A percentile compares a stretch with the other conserved stretches of the same genome.
These are phyloP conservation scores for Calidris pygmaea DNA, from an alignment of 2,113 vertebrate species.

Conservation along the genomic window DNA sequence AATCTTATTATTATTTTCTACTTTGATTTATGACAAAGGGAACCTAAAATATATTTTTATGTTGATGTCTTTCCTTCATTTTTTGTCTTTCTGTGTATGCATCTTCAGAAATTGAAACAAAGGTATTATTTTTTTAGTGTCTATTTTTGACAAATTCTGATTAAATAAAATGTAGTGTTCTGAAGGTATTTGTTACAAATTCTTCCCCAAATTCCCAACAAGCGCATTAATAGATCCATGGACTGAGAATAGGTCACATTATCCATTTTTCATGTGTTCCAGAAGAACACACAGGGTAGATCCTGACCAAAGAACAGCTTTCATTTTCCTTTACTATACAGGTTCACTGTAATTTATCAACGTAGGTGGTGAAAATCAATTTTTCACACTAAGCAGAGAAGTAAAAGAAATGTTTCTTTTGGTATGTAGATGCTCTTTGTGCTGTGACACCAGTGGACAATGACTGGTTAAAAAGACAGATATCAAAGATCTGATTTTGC, in stretches of 20 bases:
- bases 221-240: background rate
- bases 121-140: background rate
- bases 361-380: background rate
- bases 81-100: background rate
- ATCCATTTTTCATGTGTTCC: background rate
- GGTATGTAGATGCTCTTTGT: background rate
- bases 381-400: background rate
- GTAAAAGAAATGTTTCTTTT: background rate
- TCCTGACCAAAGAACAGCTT: background rate
- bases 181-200: background rate
- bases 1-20: background rate
- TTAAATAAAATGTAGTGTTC: background rate
- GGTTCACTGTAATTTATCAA: background rate
- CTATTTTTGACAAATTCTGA: background rate
- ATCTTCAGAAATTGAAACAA: background rate
- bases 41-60: background rate
- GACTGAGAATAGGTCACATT: background rate
- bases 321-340: background rate
- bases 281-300: background rate
- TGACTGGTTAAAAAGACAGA: background rate
- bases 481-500: background rate
- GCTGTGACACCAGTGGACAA: background rate
- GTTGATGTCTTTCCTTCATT: background rate
- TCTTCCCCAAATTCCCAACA: background rate
- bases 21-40: background rate